phyloP scores from a whole-genome alignment of 2,888 invertebrate genomes.

The Hoplodrina ambigua region DNA sequence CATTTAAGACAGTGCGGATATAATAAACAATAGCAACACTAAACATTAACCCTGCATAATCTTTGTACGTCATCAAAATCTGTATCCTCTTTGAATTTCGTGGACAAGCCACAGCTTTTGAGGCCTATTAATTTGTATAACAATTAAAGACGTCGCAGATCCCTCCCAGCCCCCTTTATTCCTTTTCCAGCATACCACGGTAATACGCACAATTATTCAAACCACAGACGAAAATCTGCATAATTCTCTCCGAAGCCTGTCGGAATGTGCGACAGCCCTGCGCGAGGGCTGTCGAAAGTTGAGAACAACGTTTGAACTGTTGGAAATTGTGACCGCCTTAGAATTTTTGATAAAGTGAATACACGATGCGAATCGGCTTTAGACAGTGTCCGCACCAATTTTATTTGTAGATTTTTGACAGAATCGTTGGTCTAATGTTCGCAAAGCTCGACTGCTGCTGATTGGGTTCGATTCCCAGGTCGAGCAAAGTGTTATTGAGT shows the following conservation, averaged over 20 bases:
- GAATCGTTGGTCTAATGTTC: too few relatives aligned
- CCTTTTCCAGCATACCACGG: conserved; percentile 24
- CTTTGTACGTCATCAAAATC: conserved; percentile 7
- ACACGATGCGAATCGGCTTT: conserved; percentile 12
- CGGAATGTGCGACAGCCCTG: conserved; percentile 43
- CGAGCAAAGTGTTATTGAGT: too few relatives aligned
- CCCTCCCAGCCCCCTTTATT: conserved; percentile 23
- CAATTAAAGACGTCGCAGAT: conserved; percentile 27
- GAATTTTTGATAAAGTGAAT: conserved; percentile 55
- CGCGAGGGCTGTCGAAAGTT: conserved; percentile 45
- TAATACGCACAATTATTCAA: conserved; percentile 53
- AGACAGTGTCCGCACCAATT: neutral
- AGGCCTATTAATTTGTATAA: conserved; percentile 37
- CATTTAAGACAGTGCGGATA: too few relatives aligned
- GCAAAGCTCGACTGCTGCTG: too few relatives aligned
- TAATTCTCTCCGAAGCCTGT: conserved; percentile 43
- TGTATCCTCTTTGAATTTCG: neutral
- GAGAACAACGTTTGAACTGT: conserved; percentile 40
- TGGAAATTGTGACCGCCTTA: conserved; percentile 38
- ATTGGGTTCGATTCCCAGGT: too few relatives aligned
- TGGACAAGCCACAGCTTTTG: neutral
- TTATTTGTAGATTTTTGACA: neutral
- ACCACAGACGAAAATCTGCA: conserved; percentile 55
- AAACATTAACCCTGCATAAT: neutral
- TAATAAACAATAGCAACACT: too few relatives aligned